These are phyloP conservation scores for Bos taurus DNA, from an alignment of 2,113 vertebrate species.

Conservation along the genomic window DNA sequence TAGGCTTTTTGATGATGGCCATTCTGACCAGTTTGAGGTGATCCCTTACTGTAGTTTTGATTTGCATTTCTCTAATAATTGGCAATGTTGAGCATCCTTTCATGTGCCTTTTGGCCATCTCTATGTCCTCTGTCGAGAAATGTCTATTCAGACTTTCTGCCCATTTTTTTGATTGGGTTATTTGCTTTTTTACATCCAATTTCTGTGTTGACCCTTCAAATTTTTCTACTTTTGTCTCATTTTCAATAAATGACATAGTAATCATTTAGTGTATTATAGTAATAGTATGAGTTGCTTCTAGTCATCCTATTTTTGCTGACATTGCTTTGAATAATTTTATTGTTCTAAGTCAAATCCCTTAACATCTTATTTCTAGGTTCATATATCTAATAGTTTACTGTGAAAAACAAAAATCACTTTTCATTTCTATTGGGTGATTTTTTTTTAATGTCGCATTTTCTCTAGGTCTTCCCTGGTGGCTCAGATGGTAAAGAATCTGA, in stretches of 20 bases:
- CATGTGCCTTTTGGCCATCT: not conserved
- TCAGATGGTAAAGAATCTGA: not conserved
- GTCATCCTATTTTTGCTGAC: not conserved
- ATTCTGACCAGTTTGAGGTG: not conserved
- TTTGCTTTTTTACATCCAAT: not conserved
- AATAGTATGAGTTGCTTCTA: not conserved
- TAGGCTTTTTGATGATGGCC: not conserved
- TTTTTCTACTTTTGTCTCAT: not conserved
- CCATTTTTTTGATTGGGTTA: not conserved
- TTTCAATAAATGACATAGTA: not conserved
- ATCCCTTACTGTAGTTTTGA: not conserved
- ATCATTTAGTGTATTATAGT: not conserved
- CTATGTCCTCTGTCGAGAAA: not conserved
- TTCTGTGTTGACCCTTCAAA: not conserved
- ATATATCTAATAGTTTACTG: not conserved
- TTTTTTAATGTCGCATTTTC: not conserved
- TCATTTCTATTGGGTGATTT: not conserved
- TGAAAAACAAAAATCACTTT: not conserved
- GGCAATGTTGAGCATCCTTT: not conserved
- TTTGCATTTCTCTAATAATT: not conserved
- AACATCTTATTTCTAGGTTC: not conserved
- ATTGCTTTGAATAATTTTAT: constrained; percentile 15
- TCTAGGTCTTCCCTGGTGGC: not conserved
- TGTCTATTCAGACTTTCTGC: not conserved
- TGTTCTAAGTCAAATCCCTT: not conserved